Evolutionary conservation across 2,888 invertebrate species (phyloP), one percentile per base, ranked within the genome.

Genomic region (Lasioglossum figueresi): DNA sequence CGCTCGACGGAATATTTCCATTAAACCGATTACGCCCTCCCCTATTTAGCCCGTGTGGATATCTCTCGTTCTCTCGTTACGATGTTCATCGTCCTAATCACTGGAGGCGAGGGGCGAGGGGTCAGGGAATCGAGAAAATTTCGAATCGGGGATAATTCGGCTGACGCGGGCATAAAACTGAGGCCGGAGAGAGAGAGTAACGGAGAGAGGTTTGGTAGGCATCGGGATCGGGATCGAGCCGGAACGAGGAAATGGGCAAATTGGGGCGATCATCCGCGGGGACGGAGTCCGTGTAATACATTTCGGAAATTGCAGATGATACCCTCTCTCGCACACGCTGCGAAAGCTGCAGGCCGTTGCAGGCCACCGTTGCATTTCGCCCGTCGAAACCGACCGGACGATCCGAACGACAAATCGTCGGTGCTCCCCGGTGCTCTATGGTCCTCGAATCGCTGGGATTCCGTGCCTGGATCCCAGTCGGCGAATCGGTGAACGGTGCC

Each of bases 221-320:
- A 68, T 37, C 75, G 76, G 23, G 31, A 52, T 52, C 52, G 52
- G 52, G 52, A 52, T 52, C 23, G 52, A 10, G 52, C 31, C 79
- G 76, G 76, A 79, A 83, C 73, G 79, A 78, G 81, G 88, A 82
- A 86, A 82, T 71, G 77, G 82, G 72, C 83, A 88, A 90, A 92
- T 92, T 85, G 89, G 87, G 76, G 79, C 88, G 84, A 90, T 89
- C 85, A 89, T 90, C 90, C 87, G 82, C 79, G 83, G 87, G 88
- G 87, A 88, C 87, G 89, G 86, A 87, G 86, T 68, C 80, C 83
- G 85, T 88, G 90, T 91, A 90, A 91, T 90, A 91, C 89, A 91
- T 92, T 91, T 89, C 89, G 88, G 88, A 91, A 91, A 90, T 90
- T 89, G 90, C 86, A 86, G 85, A 86, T 86, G 85, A 88, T 88